A percentile compares a stretch with the other conserved stretches of the same genome.
Evolutionary conservation across 2,797 vertebrate genomes (phyloP).

Genomic region (Centropyge bicolor): DNA sequence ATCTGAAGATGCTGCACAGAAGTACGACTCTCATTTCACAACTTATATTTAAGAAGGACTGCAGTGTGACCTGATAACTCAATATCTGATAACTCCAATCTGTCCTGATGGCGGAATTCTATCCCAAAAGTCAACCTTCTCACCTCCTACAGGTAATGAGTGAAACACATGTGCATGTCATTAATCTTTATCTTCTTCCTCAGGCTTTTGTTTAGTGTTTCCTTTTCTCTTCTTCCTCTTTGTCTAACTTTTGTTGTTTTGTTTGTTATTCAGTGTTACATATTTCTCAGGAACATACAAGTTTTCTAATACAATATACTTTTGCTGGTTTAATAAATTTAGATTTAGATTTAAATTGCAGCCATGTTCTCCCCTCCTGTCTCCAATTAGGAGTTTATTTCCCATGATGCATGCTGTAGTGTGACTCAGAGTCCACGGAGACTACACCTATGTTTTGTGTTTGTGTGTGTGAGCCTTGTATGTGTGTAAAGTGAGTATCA

Average conservation of each 20-base stretch:
- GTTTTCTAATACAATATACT: not conserved
- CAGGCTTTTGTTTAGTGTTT: not conserved
- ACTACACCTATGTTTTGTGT: constrained; percentile 19
- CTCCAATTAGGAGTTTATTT: constrained; percentile 69
- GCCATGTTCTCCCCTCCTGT: not conserved
- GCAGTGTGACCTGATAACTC: not conserved
- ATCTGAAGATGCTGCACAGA: not conserved
- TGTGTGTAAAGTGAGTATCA: constrained; percentile 42
- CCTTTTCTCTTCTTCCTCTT: not conserved
- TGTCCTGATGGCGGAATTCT: not conserved
- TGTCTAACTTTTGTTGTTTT: not conserved
- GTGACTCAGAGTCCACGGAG: constrained; percentile 56
- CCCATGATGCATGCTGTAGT: constrained; percentile 60
- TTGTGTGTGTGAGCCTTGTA: constrained; percentile 15
- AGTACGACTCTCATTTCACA: not conserved
- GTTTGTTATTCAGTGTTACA: not conserved
- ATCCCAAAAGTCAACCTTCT: not conserved
- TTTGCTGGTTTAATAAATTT: not conserved
- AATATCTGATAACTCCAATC: not conserved
- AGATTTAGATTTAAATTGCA: not conserved
- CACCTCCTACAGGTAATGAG: constrained; percentile 31
- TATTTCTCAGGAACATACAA: not conserved
- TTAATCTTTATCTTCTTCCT: constrained; percentile 1
- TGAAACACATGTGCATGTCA: constrained; percentile 6
- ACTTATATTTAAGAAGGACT: not conserved